phyloP scores from a whole-genome alignment of 2,888 invertebrate species.

The Helobdella robusta region DNA sequence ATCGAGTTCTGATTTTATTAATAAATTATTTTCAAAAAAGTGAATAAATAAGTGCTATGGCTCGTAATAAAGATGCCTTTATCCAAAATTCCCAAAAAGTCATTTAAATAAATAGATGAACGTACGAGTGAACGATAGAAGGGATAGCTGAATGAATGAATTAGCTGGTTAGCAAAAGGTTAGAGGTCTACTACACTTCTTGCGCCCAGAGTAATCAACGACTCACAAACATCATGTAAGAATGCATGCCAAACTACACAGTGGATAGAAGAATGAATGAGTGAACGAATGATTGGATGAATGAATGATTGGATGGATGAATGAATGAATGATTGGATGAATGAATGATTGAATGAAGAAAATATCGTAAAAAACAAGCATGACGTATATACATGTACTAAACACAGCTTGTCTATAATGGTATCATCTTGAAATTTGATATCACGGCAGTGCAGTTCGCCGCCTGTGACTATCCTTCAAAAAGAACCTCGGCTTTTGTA shows the following conservation, averaged over 20 bases:
- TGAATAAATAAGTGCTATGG: no score
- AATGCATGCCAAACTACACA: not conserved
- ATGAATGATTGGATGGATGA: not conserved
- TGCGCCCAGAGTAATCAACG: not conserved
- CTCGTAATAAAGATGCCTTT: no score
- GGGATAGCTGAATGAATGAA: not conserved
- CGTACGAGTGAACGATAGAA: not conserved
- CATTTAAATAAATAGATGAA: not conserved
- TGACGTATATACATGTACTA: no score
- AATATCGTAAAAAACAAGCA: not conserved
- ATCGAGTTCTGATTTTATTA: no score
- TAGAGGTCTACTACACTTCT: no score
- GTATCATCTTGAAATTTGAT: no score
- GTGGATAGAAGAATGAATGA: constrained; percentile 1
- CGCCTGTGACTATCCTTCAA: no score
- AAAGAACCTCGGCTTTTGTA: no score
- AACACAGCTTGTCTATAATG: no score
- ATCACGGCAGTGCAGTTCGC: no score
- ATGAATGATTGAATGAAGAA: not conserved
- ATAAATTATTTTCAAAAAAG: no score
- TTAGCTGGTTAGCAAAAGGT: not conserved
- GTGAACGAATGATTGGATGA: not conserved
- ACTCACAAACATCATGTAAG: not conserved
- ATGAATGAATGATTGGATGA: constrained; percentile 3
- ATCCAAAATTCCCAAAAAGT: no score